Conservation (phyloP, 2,888 invertebrate species). For the Drosophila borealis region DNA sequence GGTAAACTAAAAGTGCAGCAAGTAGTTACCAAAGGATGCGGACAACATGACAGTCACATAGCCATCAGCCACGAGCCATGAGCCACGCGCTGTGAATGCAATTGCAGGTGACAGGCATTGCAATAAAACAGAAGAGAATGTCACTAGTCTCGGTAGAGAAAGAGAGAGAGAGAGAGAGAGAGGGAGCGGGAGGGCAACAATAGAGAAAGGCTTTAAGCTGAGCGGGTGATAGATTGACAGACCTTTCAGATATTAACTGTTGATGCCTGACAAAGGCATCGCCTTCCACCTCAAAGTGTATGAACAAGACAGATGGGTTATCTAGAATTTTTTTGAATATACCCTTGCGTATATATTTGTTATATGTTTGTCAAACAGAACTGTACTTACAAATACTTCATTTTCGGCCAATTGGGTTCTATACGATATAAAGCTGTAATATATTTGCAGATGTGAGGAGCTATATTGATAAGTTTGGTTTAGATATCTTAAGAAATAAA, state of each 20-base stretch:
- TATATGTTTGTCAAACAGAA: too few species aligned
- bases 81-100: conserved; percentile 40
- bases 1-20: conserved; percentile 66
- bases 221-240: conserved; percentile 35
- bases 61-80: conserved; percentile 20
- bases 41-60: conserved; percentile 37
- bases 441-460: too few species aligned
- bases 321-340: too few species aligned
- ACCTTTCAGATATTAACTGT: conserved; percentile 71
- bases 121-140: conserved; percentile 58
- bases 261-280: conserved; percentile 27
- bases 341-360: too few species aligned
- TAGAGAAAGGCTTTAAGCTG: conserved; percentile 38
- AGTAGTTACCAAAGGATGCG: conserved; percentile 61
- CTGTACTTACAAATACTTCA: too few species aligned
- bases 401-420: too few species aligned
- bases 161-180: conserved; percentile 19
- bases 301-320: background rate
- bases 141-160: conserved; percentile 13
- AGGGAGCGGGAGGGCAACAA: conserved; percentile 19
- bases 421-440: too few species aligned
- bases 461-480: too few species aligned
- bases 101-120: conserved; percentile 67
- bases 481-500: too few species aligned
- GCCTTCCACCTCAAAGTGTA: conserved; percentile 17